Evolutionary conservation across 2,113 vertebrate genomes (phyloP), one percentile per base, ranked within the genome.

Genomic region (Sarotherodon lohbergeri): DNA sequence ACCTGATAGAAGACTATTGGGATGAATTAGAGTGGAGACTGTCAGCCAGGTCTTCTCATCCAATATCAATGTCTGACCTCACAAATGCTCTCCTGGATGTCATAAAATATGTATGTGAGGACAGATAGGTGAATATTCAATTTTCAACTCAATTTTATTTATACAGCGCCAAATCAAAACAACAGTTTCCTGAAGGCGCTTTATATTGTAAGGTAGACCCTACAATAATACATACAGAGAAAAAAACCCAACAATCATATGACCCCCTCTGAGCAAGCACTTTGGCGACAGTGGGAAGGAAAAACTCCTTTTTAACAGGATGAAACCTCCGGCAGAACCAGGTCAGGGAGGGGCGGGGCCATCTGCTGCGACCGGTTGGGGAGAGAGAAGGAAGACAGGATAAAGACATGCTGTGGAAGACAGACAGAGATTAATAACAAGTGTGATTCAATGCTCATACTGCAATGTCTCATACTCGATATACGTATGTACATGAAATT

Each of bases 201-300:
- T 56, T 24, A 24, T 27, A 56, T 27, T 56, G 22, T 27, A 56
- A 27, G 22, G 54, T 24, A 13, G 22, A 24, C 3, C 0, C 54
- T 4, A 0, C 3, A 4, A 13, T 56, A 24, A 56, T 2, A 13
- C 54, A 56, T 24, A 7, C 5, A 55, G 54, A 56, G n/a, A 24
- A 24, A 55, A 55, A 2, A 55, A 1, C 54, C 54, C 54, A 55
- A 55, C 54, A 55, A 2, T 24, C 54, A 56, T 0, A 55, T 24
- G n/a, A 55, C 5, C 54, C 10, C 0, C 14, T 1, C 4, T 61
- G 27, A 32, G 0, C 54, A 56, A 41, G n/a, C n/a, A 55, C n/a
- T 55, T 55, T 6, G 52, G n/a, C 10, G 0, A 54, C 52, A 54
- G 9, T 54, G 52, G 52, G 52, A 55, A 55, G n/a, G 52, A 1